These are phyloP conservation scores for Syrrhaptes paradoxus DNA, from an alignment of 2,113 vertebrate genomes.

Conservation along the genomic window DNA sequence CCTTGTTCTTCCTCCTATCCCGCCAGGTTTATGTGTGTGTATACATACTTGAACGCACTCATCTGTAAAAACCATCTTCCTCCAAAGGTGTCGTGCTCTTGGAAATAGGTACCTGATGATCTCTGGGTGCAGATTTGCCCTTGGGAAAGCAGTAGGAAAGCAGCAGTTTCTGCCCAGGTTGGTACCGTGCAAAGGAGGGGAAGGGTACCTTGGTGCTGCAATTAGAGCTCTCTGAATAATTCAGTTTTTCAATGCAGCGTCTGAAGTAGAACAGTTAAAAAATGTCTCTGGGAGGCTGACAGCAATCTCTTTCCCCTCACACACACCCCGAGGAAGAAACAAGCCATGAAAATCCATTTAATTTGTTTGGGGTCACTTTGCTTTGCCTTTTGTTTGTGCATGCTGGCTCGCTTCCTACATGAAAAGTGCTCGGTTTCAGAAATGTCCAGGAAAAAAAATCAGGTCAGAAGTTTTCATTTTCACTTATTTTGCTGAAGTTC, in stretches of 20 bases:
- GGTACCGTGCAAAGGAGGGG: not conserved
- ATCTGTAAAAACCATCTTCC: not conserved
- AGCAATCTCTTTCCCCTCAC: conserved; percentile 9
- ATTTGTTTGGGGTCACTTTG: conserved; percentile 50
- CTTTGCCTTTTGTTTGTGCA: conserved; percentile 12
- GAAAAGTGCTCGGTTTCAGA: not conserved
- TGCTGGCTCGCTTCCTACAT: not conserved
- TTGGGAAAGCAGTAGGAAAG: not conserved
- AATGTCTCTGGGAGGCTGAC: not conserved
- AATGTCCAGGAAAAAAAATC: not conserved
- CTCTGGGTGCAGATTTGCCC: not conserved
- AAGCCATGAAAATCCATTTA: conserved; percentile 48
- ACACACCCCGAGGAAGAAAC: not conserved
- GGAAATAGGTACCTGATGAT: not conserved
- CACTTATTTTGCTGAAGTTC: not conserved
- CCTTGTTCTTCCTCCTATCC: not conserved
- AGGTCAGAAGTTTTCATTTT: not conserved
- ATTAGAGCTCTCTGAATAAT: conserved; percentile 9
- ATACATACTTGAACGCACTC: accelerated
- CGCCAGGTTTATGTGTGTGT: accelerated
- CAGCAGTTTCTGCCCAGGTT: not conserved
- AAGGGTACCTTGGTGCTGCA: not conserved
- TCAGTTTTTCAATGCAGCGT: not conserved
- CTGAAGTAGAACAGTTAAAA: conserved; percentile 25
- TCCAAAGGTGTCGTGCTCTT: not conserved